Evolutionary conservation across 2,113 vertebrate species (phyloP), one percentile per base, ranked within the genome.

Genomic region (Ranitomeya variabilis): DNA sequence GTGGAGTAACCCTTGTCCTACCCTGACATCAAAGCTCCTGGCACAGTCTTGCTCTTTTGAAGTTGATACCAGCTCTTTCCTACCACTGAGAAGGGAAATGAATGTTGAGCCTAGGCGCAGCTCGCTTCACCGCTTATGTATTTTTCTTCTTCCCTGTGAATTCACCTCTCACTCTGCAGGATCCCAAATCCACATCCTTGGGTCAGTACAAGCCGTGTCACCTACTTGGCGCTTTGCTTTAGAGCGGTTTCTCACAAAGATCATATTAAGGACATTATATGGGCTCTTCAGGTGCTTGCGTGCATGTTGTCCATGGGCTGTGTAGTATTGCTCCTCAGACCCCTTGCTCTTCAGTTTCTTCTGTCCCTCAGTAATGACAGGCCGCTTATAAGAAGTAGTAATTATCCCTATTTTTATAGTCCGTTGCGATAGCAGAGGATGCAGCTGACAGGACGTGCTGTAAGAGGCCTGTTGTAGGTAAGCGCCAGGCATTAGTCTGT

Each of bases 51-150:
- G 37, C 45, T 80, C 78, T 81, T 79, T 71, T 80, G 86, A 87
- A 67, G 76, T 79, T 55, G 77, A 37, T 37, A 69, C 86, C 52
- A 81, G 86, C 77, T 80, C 77, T 81, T 71, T 87, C 26, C 45
- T 80, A 54, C 21, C 26, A 21, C 77, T 52, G 64, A 66, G 85
- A 69, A 80, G 86, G 86, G 62, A 81, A 69, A 81, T 80, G 0
- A 80, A 71, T 71, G 76, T 81, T 69, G 19, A 45, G 77, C 52
- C 16, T 80, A n/a, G 62, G 67, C 37, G 86, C 62, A 69, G 81
- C 3, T 69, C 52, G 51, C 77, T 31, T 37, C 18, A 51, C 19
- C 7, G 18, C 51, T 13, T 52, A n/a, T 78, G 31, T 52, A n/a
- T 31, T 87, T 87, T 62, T 37, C 16, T 66, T 86, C 55, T 67